Conservation (phyloP, 2,113 vertebrate genomes). For the Falcunculus frontatus region DNA sequence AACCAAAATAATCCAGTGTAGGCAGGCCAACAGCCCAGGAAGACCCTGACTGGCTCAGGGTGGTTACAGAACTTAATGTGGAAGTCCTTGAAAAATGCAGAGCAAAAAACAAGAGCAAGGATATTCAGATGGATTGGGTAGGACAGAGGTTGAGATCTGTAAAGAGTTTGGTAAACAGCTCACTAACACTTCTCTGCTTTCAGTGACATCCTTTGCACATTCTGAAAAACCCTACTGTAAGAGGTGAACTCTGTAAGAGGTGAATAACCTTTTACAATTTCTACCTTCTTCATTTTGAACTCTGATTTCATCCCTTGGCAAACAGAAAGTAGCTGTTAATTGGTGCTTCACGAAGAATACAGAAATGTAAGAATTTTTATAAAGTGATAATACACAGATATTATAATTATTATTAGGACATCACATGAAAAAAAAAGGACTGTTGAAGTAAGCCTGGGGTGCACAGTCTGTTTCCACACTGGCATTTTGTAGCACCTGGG, state of each 20-base stretch:
- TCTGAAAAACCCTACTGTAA: not conserved
- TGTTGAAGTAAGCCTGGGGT: not conserved
- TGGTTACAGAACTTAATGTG: not conserved
- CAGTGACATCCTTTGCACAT: not conserved
- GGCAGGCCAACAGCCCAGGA: accelerated
- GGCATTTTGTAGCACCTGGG: not conserved
- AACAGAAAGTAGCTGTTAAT: not conserved
- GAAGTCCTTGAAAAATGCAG: not conserved
- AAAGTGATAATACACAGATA: not conserved
- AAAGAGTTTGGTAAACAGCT: not conserved
- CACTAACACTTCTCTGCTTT: not conserved
- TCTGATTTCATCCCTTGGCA: not conserved
- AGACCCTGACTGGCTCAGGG: not conserved
- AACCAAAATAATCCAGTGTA: not conserved
- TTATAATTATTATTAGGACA: not conserved
- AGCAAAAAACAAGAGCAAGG: not conserved
- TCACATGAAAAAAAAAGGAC: not conserved
- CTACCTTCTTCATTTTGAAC: not conserved
- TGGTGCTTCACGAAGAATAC: not conserved
- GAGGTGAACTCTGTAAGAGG: not conserved
- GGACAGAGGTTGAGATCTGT: accelerated
- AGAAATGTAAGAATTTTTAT: not conserved
- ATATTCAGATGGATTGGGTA: not conserved
- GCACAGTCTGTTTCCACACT: not conserved
- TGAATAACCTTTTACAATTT: not conserved